Percentiles rank a stretch among this genome's conserved stretches.
Evolutionary conservation across 1,140 invertebrate species (phyloP).

Genomic region (Neuroterus valhalla): DNA sequence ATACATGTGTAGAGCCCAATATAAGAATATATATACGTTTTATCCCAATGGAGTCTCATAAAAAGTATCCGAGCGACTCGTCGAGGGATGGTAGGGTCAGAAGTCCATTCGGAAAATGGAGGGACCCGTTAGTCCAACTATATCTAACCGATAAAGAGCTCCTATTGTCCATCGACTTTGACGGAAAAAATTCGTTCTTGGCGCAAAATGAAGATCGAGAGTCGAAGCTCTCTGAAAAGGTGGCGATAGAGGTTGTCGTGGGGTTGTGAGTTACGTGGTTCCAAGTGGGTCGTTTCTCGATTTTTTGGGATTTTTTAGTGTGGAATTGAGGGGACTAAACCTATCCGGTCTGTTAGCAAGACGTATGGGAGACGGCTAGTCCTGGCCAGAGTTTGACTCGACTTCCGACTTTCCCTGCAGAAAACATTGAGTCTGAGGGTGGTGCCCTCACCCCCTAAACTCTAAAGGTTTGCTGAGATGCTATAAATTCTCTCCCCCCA

Average conservation of each 20-base stretch:
- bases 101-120: conserved; percentile 76
- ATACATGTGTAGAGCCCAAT: conserved; percentile 33
- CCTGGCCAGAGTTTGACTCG: conserved; percentile 72
- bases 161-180: conserved; percentile 62
- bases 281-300: conserved; percentile 16
- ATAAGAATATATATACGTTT: conserved; percentile 52
- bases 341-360: conserved; percentile 70
- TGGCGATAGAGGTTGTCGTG: not conserved
- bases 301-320: conserved; percentile 60
- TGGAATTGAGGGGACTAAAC: conserved; percentile 59
- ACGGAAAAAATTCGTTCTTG: conserved; percentile 6
- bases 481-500: conserved; percentile 71
- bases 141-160: conserved; percentile 72
- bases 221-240: not conserved
- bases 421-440: conserved; percentile 75
- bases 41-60: conserved; percentile 73
- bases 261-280: not conserved
- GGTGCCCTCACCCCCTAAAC: conserved; percentile 60
- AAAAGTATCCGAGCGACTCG: conserved; percentile 70
- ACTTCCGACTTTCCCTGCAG: conserved; percentile 74
- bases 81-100: conserved; percentile 67
- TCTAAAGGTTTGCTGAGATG: conserved; percentile 66
- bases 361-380: conserved; percentile 72
- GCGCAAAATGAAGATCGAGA: conserved; percentile 32
- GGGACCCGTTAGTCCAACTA: conserved; percentile 72